Base-by-base conservation (phyloP, 2,888 invertebrate species). In the Melieria picta region DNA sequence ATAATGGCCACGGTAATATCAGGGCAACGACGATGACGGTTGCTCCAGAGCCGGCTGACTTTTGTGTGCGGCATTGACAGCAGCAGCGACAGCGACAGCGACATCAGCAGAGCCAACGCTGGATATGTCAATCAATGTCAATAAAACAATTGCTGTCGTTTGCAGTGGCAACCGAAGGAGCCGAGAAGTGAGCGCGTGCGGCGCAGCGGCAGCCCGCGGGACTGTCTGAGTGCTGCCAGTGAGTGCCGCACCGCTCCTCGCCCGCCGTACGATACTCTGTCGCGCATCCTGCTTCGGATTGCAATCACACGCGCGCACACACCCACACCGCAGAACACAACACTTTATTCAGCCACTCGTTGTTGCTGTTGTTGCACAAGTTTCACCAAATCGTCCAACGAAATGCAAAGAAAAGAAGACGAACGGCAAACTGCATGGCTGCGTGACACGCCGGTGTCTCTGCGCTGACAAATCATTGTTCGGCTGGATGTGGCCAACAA, bases 111-210 rank as follows among this genome's bases (percentile, higher is more conserved):
- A 68, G 64, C 63, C n/a, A 57, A 60, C 65, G 69, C 50, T 67
- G 74, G 81, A 77, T 77, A 75, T 80, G 83, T 82, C 82, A 82
- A 82, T 82, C 82, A 83, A 83, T 82, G 83, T 81, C 82, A 83
- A 82, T 82, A 82, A 82, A 82, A 81, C 83, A 82, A 83, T 83
- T 82, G 81, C 82, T 82, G 83, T 82, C 82, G 82, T 80, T 83
- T 80, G 78, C 81, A 81, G 77, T 77, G 77, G 77, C 73, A 78
- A 72, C 63, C 43, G 68, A 61, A n/a, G 46, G 56, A 13, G 43
- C 50, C 9, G 13, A 52, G 52, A 48, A 64, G 48, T 43, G 6
- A 2, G 50, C 50, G 50, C 50, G 11, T 50, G 11, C 11, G 11
- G 50, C 11, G 3, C 50, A 50, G 50, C 11, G 30, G 30, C 30